These are phyloP conservation scores for Exephanes ischioxanthus DNA, from an alignment of 2,888 invertebrate genomes.

Conservation along the genomic window DNA sequence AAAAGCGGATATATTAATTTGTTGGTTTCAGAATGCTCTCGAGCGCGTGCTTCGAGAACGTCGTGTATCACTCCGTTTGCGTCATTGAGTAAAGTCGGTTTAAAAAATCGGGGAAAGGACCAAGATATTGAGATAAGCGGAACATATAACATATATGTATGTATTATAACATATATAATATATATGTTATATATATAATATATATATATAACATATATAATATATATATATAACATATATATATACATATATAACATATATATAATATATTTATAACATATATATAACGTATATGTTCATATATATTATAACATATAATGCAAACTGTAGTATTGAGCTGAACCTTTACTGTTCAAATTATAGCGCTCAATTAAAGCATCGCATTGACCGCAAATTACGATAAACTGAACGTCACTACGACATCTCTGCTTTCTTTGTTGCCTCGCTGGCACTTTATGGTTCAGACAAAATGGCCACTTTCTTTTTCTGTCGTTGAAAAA, in stretches of 20 bases:
- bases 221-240: too few species aligned
- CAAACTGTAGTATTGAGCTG: too few species aligned
- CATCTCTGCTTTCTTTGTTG: neutral
- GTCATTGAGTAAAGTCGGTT: neutral
- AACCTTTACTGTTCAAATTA: too few species aligned
- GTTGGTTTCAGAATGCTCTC: conserved; percentile 68
- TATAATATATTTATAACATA: too few species aligned
- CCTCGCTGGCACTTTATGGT: neutral
- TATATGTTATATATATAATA: too few species aligned
- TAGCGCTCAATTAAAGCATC: neutral
- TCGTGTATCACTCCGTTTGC: conserved; percentile 8
- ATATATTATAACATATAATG: too few species aligned
- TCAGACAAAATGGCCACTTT: conserved; percentile 2
- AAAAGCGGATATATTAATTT: conserved; percentile 85
- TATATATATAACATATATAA: too few species aligned
- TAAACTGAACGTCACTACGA: neutral
- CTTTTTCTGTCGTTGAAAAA: conserved; percentile 4
- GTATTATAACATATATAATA: too few species aligned
- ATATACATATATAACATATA: too few species aligned
- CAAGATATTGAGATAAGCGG: too few species aligned
- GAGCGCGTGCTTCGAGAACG: conserved; percentile 50
- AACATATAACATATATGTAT: too few species aligned
- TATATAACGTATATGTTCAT: too few species aligned
- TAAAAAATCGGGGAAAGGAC: neutral
- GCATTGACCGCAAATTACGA: neutral